Conservation (phyloP, 1,140 invertebrate genomes). For the Heterodera carotae region DNA sequence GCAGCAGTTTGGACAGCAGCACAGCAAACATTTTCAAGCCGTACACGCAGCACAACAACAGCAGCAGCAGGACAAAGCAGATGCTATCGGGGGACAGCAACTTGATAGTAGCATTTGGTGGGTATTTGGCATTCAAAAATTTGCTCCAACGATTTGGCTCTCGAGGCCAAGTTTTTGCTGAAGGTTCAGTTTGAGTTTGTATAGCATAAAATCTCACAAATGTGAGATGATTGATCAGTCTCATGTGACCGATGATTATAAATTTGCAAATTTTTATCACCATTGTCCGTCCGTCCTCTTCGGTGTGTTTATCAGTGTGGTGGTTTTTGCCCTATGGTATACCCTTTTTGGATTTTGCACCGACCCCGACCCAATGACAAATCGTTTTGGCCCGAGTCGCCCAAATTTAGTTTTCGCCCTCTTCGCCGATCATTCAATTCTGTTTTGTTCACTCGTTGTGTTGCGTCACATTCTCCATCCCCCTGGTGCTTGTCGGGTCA, state of each 20-base stretch:
- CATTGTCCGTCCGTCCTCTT: not conserved
- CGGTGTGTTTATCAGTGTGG: not conserved
- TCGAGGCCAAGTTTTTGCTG: too few species aligned
- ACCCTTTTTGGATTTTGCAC: not conserved
- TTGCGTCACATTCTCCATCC: too few species aligned
- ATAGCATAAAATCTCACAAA: too few species aligned
- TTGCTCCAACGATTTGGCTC: too few species aligned
- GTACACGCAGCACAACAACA: not conserved
- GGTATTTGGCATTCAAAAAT: not conserved
- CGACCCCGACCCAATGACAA: not conserved
- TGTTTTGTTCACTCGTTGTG: not conserved
- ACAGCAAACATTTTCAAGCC: conserved; percentile 5
- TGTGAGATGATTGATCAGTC: not conserved
- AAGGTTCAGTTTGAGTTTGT: too few species aligned
- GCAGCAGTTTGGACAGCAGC: conserved; percentile 20
- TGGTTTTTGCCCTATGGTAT: not conserved
- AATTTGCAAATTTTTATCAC: too few species aligned
- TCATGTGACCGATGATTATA: too few species aligned
- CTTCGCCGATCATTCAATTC: not conserved
- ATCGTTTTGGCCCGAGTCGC: not conserved
- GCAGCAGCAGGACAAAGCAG: not conserved
- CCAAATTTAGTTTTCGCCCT: conserved; percentile 12
- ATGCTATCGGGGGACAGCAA: not conserved
- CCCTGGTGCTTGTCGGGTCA: too few species aligned
- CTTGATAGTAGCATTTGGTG: conserved; percentile 28